Conservation (phyloP, 1,140 invertebrate genomes). For the Drosophila simulans region DNA sequence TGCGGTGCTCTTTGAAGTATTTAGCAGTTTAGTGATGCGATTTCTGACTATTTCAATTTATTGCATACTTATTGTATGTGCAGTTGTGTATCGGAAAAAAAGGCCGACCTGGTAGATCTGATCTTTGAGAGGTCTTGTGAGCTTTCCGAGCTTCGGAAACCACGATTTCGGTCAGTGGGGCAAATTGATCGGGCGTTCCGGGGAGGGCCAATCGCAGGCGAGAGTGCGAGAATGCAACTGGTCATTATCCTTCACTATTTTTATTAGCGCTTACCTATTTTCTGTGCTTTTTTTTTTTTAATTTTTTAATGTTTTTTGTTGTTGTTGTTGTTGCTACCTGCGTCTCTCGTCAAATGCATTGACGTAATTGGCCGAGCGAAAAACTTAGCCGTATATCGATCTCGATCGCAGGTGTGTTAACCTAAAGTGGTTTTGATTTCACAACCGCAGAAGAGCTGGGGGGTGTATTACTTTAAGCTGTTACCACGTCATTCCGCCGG, state of each 20-base stretch:
- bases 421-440: slow-evolving; percentile 78
- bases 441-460: slow-evolving; percentile 36
- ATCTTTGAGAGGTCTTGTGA: slow-evolving; percentile 21
- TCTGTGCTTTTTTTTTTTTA: not conserved
- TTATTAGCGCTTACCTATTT: slow-evolving; percentile 14
- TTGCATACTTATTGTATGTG: too few species aligned
- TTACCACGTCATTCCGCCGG: slow-evolving; percentile 45
- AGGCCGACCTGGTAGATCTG: not conserved
- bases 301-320: not conserved
- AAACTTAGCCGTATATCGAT: slow-evolving; percentile 52
- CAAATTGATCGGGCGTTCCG: slow-evolving; percentile 11
- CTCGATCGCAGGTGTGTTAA: slow-evolving; percentile 72
- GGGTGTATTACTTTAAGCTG: slow-evolving; percentile 30
- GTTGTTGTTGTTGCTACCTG: slow-evolving; percentile 4
- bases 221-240: slow-evolving; percentile 21
- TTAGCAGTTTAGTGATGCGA: too few species aligned
- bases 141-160: slow-evolving; percentile 38
- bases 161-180: slow-evolving; percentile 63
- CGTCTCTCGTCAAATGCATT: slow-evolving; percentile 65
- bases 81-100: not conserved
- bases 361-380: slow-evolving; percentile 61
- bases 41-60: too few species aligned
- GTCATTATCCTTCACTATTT: slow-evolving; percentile 61
- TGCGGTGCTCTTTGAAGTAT: too few species aligned
- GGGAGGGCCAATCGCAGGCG: not conserved